A percentile compares a stretch with the other conserved stretches of the same genome.
Evolutionary conservation across 2,797 vertebrate species (phyloP).

Genomic region (Muscicapa striata): DNA sequence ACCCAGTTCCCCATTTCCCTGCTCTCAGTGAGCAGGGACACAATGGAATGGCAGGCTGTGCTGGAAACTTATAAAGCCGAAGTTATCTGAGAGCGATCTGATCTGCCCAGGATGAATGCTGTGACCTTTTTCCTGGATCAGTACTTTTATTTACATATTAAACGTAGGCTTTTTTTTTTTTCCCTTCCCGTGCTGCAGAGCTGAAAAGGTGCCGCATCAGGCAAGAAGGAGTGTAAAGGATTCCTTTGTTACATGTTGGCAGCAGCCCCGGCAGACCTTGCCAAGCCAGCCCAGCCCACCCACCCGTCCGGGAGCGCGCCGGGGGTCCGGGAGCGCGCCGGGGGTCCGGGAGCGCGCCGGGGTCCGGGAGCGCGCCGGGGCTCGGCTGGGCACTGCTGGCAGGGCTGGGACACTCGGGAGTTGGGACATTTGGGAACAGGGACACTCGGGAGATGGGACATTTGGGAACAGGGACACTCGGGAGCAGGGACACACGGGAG

Average conservation of each 20-base stretch:
- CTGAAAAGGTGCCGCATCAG: slow-evolving; percentile 21
- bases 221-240: slow-evolving; percentile 48
- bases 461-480: too few species aligned
- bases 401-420: background rate
- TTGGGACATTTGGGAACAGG: too few species aligned
- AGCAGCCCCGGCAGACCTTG: background rate
- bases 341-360: background rate
- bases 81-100: background rate
- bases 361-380: background rate
- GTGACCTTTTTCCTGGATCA: slow-evolving; percentile 30
- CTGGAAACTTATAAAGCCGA: background rate
- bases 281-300: slow-evolving; percentile 47
- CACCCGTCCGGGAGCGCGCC: background rate
- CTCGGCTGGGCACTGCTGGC: background rate
- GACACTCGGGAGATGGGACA: too few species aligned
- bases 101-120: background rate
- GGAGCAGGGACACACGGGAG: too few species aligned
- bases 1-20: background rate
- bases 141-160: slow-evolving; percentile 34
- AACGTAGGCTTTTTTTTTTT: background rate
- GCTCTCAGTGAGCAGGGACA: background rate
- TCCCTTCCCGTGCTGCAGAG: background rate
- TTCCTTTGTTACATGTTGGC: slow-evolving; percentile 55
- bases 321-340: background rate
- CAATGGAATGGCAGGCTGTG: background rate